These are phyloP conservation scores for Pseudomyrmex dendroicus DNA, from an alignment of 1,140 invertebrate species.

Conservation along the genomic window DNA sequence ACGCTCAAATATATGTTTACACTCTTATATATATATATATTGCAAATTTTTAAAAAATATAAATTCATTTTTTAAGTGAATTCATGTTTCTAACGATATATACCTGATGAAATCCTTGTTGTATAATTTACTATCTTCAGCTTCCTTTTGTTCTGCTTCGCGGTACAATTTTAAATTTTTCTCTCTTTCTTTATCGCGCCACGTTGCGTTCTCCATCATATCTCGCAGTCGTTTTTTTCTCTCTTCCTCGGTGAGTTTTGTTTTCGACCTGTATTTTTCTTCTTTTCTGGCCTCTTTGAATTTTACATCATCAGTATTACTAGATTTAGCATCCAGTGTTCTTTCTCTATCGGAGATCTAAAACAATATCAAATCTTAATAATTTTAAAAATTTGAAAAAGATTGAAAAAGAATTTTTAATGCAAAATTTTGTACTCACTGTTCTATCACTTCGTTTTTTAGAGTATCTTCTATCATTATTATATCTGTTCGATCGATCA, in stretches of 20 bases:
- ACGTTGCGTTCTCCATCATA: slow-evolving; percentile 93
- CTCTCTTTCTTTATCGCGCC: slow-evolving; percentile 89
- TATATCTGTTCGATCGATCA: slow-evolving; percentile 6
- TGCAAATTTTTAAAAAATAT: not conserved
- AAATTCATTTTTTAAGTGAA: not conserved
- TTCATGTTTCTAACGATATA: slow-evolving; percentile 5
- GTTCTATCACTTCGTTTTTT: slow-evolving; percentile 15
- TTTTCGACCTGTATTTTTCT: slow-evolving; percentile 56
- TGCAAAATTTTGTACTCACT: not conserved
- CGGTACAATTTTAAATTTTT: slow-evolving; percentile 88
- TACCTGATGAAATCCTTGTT: slow-evolving; percentile 87
- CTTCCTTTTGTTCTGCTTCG: slow-evolving; percentile 88
- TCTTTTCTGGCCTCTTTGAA: slow-evolving; percentile 30
- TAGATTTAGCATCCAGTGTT: slow-evolving; percentile 7
- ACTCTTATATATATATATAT: not conserved
- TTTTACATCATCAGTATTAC: not conserved
- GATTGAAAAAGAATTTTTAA: not conserved
- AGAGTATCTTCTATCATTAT: slow-evolving; percentile 25
- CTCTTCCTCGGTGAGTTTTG: slow-evolving; percentile 88
- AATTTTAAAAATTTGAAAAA: not conserved
- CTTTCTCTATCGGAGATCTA: not conserved
- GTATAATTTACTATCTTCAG: slow-evolving; percentile 82
- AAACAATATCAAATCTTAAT: slow-evolving; percentile 10
- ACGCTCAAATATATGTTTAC: slow-evolving; percentile 6
- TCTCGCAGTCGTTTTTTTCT: slow-evolving; percentile 89